phyloP scores from a whole-genome alignment of 2,888 invertebrate genomes.

The Asteroscopus sphinx region DNA sequence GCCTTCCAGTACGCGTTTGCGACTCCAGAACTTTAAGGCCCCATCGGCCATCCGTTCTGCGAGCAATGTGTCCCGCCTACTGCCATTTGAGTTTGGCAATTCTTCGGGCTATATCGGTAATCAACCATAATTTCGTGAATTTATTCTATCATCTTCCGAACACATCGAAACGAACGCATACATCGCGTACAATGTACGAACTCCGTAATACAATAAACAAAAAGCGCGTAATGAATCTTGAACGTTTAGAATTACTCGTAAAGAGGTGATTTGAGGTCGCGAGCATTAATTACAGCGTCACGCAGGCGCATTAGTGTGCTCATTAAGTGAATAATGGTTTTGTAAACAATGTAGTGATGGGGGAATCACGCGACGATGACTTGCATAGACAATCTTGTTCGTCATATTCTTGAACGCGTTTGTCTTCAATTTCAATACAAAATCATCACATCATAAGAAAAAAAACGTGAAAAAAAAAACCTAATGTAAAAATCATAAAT shows the following conservation, averaged over 20 bases:
- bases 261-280: constrained; percentile 50
- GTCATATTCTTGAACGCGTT: constrained; percentile 64
- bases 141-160: background rate
- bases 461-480: too few relatives aligned
- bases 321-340: constrained; percentile 81
- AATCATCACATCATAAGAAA: too few relatives aligned
- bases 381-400: constrained; percentile 69
- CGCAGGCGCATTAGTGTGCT: constrained; percentile 76
- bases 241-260: constrained; percentile 44
- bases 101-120: background rate
- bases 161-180: background rate
- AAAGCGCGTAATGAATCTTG: constrained; percentile 45
- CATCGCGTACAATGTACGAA: constrained; percentile 16
- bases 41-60: too few relatives aligned
- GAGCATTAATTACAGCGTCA: constrained; percentile 80
- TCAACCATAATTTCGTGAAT: background rate
- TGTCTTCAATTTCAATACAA: too few relatives aligned
- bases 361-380: constrained; percentile 84
- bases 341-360: constrained; percentile 79
- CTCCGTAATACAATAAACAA: constrained; percentile 7
- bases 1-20: too few relatives aligned
- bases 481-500: too few relatives aligned
- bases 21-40: too few relatives aligned
- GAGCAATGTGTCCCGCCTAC: too few relatives aligned
- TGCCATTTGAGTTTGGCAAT: too few relatives aligned